Conservation (phyloP, 2,888 invertebrate species). For the Abrostola tripartita region DNA sequence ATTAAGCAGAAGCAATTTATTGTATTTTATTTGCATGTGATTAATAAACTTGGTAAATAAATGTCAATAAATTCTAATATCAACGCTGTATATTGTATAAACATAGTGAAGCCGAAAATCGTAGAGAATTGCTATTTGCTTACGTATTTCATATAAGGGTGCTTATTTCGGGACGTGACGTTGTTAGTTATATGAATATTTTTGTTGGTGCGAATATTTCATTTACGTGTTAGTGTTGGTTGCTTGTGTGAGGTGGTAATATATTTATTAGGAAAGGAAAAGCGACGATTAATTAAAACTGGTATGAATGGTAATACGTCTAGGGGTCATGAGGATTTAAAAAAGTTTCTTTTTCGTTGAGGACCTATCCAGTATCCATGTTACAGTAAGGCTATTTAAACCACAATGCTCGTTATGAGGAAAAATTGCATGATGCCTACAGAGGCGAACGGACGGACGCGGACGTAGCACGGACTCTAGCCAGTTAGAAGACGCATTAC, state of each 20-base stretch:
- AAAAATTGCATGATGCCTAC: no score
- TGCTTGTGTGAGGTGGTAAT: not conserved
- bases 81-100: slow-evolving; percentile 19
- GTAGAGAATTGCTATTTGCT: slow-evolving; percentile 30
- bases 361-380: no score
- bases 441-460: no score
- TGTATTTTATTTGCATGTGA: no score
- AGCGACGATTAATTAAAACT: slow-evolving; percentile 32
- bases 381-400: not conserved
- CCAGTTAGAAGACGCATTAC: no score
- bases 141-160: slow-evolving; percentile 36
- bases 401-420: no score
- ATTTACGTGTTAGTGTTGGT: slow-evolving; percentile 17
- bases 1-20: no score
- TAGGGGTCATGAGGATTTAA: not conserved
- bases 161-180: slow-evolving; percentile 46
- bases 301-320: not conserved
- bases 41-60: not conserved
- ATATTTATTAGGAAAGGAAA: slow-evolving; percentile 20
- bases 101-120: slow-evolving; percentile 12
- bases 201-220: slow-evolving; percentile 23
- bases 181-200: slow-evolving; percentile 26
- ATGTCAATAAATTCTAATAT: slow-evolving; percentile 11
- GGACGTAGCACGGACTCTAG: no score
- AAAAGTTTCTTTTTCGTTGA: no score